Base-by-base conservation (phyloP, 1,140 invertebrate genomes). In the Asbolus verrucosus region DNA sequence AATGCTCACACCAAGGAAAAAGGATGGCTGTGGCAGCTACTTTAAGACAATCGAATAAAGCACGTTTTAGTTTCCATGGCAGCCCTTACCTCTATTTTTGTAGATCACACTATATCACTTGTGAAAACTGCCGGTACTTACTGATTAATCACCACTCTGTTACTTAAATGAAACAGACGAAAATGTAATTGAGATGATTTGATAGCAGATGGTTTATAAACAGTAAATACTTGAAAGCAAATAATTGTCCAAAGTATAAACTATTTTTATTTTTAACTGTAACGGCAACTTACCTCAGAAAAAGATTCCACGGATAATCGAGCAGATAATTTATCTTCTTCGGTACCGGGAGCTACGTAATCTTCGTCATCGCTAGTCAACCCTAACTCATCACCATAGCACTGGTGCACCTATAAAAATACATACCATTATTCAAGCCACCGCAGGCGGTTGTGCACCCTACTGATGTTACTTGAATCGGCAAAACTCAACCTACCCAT, bases 301-400 rank as follows among this genome's bases (percentile, higher is more conserved):
- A 86, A 84, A 4, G 85, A 87, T 62, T 87, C 86, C 11, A 85
- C 80, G 1, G 85, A 86, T 43, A 87, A 71, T 68, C 81, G 81
- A 14, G 82, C 82, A 19, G 85, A 81, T 65, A 87, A 81, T 69
- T 85, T 82, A 27, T 88, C 84, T 11, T 88, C 87, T 59, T 87
- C 85, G 8, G 82, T 78, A 14, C 78, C 76, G 54, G 87, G 82
- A 11, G 85, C 82, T 19, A 89, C 85, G 75, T 97, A 96, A 78
- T 95, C 93, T 81, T 97, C 94, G 82, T 97, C 95, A 81, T 96
- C 94, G 8, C 93, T 95, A 9, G 93, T 95, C 76, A 97, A 86
- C 19, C 95, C 95, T 69, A 97, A 84, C 82, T 97, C 94, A 76
- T 94, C 93, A 38, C 96, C 96, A 83, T 98, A 98, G 77, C 91